phyloP scores from a whole-genome alignment of 1,140 invertebrate genomes.

The Pachypeltis micranthus region DNA sequence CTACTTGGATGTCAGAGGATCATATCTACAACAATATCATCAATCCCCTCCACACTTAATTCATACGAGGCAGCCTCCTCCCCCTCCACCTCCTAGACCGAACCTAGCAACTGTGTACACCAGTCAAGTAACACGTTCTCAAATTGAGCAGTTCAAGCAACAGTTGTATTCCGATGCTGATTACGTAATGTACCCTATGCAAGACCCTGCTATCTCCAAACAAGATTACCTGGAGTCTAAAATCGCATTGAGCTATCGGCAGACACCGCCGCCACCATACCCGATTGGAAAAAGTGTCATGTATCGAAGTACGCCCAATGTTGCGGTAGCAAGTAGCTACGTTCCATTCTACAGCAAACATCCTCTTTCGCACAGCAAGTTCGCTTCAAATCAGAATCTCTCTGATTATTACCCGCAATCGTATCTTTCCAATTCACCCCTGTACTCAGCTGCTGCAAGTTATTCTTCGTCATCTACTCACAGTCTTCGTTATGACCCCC shows the following conservation, averaged over 20 bases:
- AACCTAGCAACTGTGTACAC: constrained; percentile 29
- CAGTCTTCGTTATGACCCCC: constrained; percentile 39
- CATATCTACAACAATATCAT: constrained; percentile 30
- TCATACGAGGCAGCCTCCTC: constrained; percentile 39
- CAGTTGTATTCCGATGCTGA: constrained; percentile 80
- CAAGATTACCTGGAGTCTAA: constrained; percentile 83
- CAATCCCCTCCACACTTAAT: constrained; percentile 39
- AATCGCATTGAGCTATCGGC: constrained; percentile 37
- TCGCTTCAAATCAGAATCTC: constrained; percentile 30
- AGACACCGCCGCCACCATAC: constrained; percentile 38
- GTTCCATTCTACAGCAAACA: constrained; percentile 24
- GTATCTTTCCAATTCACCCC: constrained; percentile 43
- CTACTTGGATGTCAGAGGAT: constrained; percentile 52
- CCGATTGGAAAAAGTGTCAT: constrained; percentile 52
- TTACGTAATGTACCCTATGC: constrained; percentile 77
- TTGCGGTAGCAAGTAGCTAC: constrained; percentile 34
- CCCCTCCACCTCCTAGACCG: constrained; percentile 40
- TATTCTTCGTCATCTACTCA: constrained; percentile 38
- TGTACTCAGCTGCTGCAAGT: constrained; percentile 39
- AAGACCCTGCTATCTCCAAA: constrained; percentile 75
- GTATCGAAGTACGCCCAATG: constrained; percentile 64
- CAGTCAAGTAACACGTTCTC: constrained; percentile 32
- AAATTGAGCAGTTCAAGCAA: constrained; percentile 71
- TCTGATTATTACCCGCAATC: constrained; percentile 35
- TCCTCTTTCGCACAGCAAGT: constrained; percentile 25